Base-by-base conservation (phyloP, 1,140 invertebrate species). In the Caenorhabditis briggsae region DNA sequence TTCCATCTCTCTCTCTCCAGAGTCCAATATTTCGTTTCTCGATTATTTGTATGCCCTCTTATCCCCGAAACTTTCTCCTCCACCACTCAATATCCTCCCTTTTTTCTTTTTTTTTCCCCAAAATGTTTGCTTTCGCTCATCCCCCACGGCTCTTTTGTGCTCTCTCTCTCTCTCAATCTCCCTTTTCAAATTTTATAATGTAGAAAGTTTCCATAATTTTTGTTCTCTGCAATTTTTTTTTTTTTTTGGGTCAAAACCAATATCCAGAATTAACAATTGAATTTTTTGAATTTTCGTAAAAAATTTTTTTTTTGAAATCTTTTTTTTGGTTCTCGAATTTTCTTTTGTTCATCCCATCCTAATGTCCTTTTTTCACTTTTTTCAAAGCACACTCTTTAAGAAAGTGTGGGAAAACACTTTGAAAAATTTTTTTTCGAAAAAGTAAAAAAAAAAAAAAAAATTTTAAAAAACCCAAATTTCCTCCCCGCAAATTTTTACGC, bases 111-210 rank as follows among this genome's bases (percentile, higher is more conserved):
- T 25, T 33, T n/a, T 33, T 33, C 61, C 9, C 61, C 20, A 70
- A 70, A 70, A 46, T 70, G 65, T 78, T 78, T 78, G 70, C 70
- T 78, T 78, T 78, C 50, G 33, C 33, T 70, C 64, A 70, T 70
- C 64, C 7, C 41, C 64, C 14, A 5, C 2, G 5, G 50, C 43
- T 70, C 41, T 70, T 70, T 70, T 70, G 64, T 70, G n/a, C 64
- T 61, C 59, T 61, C n/a, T 61, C 59, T 53, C 56, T 59, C 56
- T 59, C 56, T 33, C n/a, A n/a, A n/a, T n/a, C n/a, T n/a, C n/a
- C n/a, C 16, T 59, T 59, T 59, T 59, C 20, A 59, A n/a, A 53
- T 8, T 53, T 59, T 33, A 33, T 33, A 3, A 33, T 33, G 33
- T 2, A 33, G 33, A 33, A 33, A 33, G 1, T n/a, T n/a, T n/a